Percentiles rank a stretch among this genome's conserved stretches.
Evolutionary conservation across 1,140 invertebrate species (phyloP).

Genomic region (Popillia japonica): DNA sequence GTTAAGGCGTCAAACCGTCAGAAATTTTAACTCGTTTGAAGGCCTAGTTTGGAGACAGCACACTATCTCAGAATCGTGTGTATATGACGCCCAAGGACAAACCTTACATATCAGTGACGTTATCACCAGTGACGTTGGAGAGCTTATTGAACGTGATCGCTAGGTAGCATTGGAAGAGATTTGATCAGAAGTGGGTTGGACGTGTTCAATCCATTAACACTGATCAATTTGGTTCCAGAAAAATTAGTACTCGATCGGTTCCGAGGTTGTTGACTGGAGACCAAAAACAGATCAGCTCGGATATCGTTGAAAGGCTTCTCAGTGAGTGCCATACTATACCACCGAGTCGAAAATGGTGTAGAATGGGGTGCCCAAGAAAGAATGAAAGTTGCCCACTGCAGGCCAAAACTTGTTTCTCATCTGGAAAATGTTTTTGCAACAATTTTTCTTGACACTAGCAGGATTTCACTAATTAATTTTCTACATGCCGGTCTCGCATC

Average conservation of each 20-base stretch:
- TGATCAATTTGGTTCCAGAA: background rate
- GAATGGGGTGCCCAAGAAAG: no score
- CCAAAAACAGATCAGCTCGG: conserved; percentile 7
- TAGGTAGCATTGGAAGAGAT: background rate
- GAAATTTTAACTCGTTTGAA: background rate
- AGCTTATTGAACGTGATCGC: background rate
- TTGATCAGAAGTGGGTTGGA: background rate
- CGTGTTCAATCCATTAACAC: background rate
- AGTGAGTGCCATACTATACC: no score
- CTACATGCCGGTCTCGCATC: no score
- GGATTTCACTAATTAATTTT: no score
- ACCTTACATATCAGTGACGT: no score
- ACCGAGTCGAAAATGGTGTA: no score
- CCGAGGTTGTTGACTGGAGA: conserved; percentile 13
- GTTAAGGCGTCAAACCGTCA: background rate
- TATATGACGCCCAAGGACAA: background rate
- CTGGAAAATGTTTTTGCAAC: no score
- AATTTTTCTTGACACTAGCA: no score
- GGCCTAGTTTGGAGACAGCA: background rate
- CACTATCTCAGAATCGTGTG: background rate
- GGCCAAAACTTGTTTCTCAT: no score
- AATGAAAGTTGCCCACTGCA: no score
- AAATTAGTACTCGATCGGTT: conserved; percentile 21
- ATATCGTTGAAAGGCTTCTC: background rate
- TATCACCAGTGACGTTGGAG: background rate